Base-by-base conservation (phyloP, 1,140 invertebrate species). In the Aethina tumida region DNA sequence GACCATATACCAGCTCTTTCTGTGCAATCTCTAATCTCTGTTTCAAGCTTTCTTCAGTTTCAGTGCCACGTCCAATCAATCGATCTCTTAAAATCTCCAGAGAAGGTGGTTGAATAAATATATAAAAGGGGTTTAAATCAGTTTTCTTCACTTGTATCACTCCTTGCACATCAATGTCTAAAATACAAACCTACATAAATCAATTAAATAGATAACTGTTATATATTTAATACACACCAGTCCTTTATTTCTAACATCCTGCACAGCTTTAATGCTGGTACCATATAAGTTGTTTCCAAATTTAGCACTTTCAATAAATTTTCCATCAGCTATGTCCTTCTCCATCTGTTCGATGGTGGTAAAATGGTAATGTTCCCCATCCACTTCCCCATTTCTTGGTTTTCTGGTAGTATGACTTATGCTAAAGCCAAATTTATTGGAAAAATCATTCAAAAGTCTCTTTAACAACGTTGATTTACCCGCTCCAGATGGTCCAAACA, bases 261-360 rank as follows among this genome's bases (percentile, higher is more conserved):
- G 71, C 0, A 99, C 85, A 0, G 93, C 81, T 53, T 69, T 68
- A 67, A 93, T 92, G 59, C 93, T 97, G 48, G 95, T 99, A 33
- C 96, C 96, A 70, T 99, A 99, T 55, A 88, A 67, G 62, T 99
- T 98, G 6, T 85, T 88, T 49, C 92, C 88, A 58, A 93, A 99
- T 37, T 72, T 71, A 6, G 95, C 92, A 51, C 74, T 76, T 68
- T 99, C 96, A 37, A 99, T 76, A 64, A 99, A 99, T 48, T 94
- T 85, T 29, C 79, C 80, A 17, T 76, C 72, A 3, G 70, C 66
- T 28, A 98, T 81, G 27, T 79, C 77, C 14, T 73, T 59, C 55
- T 81, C 59, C 84, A 99, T 96, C 29, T 73, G 64, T 6, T 75
- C 70, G 43, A 68, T 70, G 6, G 63, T 69, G 0, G 84, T 88